These are phyloP conservation scores for Xiphophorus maculatus DNA, from an alignment of 2,113 vertebrate genomes.

Conservation along the genomic window DNA sequence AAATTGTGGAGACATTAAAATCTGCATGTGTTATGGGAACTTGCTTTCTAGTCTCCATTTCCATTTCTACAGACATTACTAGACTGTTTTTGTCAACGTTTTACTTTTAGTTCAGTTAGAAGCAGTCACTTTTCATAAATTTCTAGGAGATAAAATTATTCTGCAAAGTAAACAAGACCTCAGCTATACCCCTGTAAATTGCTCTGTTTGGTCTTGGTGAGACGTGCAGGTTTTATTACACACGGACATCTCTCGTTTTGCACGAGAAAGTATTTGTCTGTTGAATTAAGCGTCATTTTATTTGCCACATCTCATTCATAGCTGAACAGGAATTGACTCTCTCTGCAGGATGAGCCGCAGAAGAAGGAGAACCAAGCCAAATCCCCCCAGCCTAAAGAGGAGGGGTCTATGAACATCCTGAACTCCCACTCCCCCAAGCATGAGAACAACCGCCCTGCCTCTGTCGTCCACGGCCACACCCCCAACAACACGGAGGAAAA, in stretches of 20 bases:
- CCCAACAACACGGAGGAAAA: constrained; percentile 71
- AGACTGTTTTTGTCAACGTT: background rate
- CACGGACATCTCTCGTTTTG: background rate
- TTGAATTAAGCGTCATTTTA: background rate
- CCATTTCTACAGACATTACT: background rate
- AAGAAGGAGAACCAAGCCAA: constrained; percentile 91
- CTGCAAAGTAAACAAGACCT: background rate
- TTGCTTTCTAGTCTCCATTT: background rate
- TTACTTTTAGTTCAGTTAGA: background rate
- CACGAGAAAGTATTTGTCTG: background rate
- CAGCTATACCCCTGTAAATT: background rate
- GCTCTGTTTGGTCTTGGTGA: background rate
- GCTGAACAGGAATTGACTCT: constrained; percentile 31
- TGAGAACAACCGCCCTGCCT: constrained; percentile 82
- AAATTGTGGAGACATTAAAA: background rate
- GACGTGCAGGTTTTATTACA: background rate
- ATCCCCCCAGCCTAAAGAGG: constrained; percentile 87
- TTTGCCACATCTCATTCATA: background rate
- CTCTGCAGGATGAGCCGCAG: constrained; percentile 83
- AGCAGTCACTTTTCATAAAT: background rate
- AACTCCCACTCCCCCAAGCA: constrained; percentile 90
- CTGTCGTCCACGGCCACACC: constrained; percentile 59
- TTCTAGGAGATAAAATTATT: background rate
- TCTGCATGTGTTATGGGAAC: background rate
- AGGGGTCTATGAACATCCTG: constrained; percentile 91